Base-by-base conservation (phyloP, 1,140 invertebrate genomes). In the Bombus consobrinus region DNA sequence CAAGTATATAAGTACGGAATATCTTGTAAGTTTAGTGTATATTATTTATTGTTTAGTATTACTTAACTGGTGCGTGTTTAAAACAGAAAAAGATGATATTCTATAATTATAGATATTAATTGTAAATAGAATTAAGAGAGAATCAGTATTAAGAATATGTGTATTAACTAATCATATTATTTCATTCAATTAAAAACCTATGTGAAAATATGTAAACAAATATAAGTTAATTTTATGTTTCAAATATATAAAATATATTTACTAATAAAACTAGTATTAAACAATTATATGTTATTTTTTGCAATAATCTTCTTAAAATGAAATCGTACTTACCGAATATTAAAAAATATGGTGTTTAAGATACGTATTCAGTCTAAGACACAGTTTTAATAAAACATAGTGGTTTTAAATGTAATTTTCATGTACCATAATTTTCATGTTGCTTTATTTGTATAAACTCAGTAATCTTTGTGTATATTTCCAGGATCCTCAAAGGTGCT, bases 401-500 rank as follows among this genome's bases (percentile, higher is more conserved):
- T 81, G 53, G 28, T 28, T n/a, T 34, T 43, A 39, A 25, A 72
- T 81, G 8, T 32, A 32, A 28, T 43, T 13, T 68, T 73, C 10
- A 34, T 22, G 6, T 18, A 25, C 64, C 8, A 15, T 6, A 41
- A n/a, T n/a, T n/a, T n/a, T n/a, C n/a, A n/a, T n/a, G 5, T 9
- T 32, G 12, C 10, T 43, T 22, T 32, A 75, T 64, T 64, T 47
- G 18, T 28, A 69, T 4, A 39, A 59, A 28, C 9, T 62, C 66
- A 66, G 39, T 66, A 77, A 81, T 39, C n/a, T 39, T 53, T 73
- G 9, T 72, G 4, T 59, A 18, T 71, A 22, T 53, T 83, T 68
- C 1, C 43, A 83, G 73, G 62, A 53, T 32, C 43, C 25, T 22
- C 22, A 76, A 66, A 32, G 34, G 15, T 68, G 28, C 18, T 39